Evolutionary conservation across 2,888 invertebrate genomes (phyloP).

Genomic region (Nephrotoma guestfalica): DNA sequence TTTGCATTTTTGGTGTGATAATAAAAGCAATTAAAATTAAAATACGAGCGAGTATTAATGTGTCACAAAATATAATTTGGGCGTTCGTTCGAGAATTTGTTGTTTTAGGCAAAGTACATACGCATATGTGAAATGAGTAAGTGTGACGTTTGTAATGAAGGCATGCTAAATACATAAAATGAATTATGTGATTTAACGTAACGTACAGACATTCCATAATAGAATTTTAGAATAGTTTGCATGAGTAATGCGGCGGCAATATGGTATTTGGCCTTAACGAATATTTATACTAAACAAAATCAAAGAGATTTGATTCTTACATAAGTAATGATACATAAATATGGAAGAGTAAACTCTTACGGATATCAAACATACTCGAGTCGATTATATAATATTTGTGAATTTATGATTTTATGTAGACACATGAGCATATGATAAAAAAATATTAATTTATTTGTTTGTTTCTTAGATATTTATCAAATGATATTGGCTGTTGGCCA

Average conservation of each 20-base stretch:
- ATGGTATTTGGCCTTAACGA: not conserved
- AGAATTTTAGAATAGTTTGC: not conserved
- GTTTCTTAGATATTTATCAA: not conserved
- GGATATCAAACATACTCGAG: no score
- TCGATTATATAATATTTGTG: no score
- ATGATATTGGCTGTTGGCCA: not conserved
- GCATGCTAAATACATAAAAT: no score
- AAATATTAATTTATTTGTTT: not conserved
- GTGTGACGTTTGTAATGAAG: no score
- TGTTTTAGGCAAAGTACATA: no score
- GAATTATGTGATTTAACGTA: not conserved
- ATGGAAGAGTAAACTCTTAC: no score
- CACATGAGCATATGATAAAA: no score
- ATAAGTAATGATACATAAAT: no score
- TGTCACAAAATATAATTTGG: not conserved
- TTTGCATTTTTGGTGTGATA: not conserved
- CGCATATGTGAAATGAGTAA: no score
- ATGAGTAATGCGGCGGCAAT: not conserved
- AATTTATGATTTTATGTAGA: no score
- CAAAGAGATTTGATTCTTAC: no score
- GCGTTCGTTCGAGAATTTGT: not conserved
- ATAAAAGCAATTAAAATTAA: not conserved
- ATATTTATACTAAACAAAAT: no score
- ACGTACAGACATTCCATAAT: not conserved
- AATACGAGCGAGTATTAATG: not conserved